Conservation (phyloP, 2,797 vertebrate genomes). For the Tauraco hartlaubi region DNA sequence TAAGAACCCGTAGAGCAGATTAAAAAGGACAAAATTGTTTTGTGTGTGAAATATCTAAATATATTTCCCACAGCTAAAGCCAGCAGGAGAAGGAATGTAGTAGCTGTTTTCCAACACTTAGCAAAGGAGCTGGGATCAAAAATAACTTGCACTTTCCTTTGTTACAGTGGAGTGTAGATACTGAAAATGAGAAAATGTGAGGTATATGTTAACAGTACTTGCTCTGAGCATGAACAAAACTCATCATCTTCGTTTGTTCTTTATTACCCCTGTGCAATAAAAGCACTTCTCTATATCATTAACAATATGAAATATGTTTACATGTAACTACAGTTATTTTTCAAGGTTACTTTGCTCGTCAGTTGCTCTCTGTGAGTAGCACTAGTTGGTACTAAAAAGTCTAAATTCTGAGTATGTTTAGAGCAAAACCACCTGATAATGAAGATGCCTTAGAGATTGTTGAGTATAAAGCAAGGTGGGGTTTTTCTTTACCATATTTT, state of each 20-base stretch:
- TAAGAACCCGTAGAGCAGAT: neutral
- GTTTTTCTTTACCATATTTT: neutral
- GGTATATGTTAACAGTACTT: neutral
- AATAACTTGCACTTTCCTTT: neutral
- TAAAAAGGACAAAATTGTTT: neutral
- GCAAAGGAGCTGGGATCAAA: neutral
- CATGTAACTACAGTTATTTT: neutral
- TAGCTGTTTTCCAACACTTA: neutral
- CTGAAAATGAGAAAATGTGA: neutral
- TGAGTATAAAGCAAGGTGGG: neutral
- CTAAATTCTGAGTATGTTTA: neutral
- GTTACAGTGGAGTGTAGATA: neutral
- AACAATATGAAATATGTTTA: neutral
- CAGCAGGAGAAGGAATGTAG: neutral
- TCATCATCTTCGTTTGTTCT: neutral
- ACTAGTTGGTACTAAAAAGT: neutral
- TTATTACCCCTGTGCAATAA: neutral
- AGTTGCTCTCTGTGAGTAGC: neutral
- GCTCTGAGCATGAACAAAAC: neutral
- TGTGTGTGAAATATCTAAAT: neutral
- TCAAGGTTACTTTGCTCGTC: neutral
- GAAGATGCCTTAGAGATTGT: neutral
- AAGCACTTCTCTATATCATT: neutral
- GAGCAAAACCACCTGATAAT: neutral
- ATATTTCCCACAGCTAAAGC: neutral